Conservation (phyloP, 2,888 invertebrate genomes). For the Trichopoda pennipes region DNA sequence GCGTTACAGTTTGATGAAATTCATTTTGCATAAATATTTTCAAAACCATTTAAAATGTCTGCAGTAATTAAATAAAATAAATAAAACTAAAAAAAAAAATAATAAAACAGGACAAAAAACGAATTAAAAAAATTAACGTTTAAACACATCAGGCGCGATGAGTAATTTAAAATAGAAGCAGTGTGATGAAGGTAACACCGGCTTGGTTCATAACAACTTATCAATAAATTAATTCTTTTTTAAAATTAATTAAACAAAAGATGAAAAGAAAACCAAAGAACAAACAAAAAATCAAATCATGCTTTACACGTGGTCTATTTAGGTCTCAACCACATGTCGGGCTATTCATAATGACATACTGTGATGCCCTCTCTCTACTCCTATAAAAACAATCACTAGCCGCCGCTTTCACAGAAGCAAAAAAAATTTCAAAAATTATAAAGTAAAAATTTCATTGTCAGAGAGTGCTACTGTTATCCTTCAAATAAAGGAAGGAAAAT, state of each 20-base stretch:
- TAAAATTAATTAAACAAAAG: conserved; percentile 8
- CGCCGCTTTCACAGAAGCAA: conserved; percentile 10
- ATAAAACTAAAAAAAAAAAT: conserved; percentile 54
- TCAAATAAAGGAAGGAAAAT: conserved; percentile 1
- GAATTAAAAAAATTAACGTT: conserved; percentile 70
- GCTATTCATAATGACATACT: conserved; percentile 30
- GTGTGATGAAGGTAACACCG: conserved; percentile 32
- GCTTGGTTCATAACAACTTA: conserved; percentile 20
- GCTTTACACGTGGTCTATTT: conserved; percentile 65
- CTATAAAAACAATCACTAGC: conserved; percentile 1
- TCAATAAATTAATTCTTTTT: conserved; percentile 43
- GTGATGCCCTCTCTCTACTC: not conserved
- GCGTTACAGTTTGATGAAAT: conserved; percentile 30
- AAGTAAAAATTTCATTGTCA: conserved; percentile 60
- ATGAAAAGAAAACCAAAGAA: conserved; percentile 20
- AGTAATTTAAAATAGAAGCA: conserved; percentile 71
- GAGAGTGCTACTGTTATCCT: conserved; percentile 56
- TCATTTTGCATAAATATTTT: conserved; percentile 53
- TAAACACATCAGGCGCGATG: conserved; percentile 78
- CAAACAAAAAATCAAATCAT: conserved; percentile 49
- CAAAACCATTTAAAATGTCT: conserved; percentile 59
- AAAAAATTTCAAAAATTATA: conserved; percentile 1
- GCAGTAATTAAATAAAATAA: conserved; percentile 55
- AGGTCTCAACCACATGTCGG: conserved; percentile 61
- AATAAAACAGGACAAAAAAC: conserved; percentile 63